Conservation (phyloP, 2,888 invertebrate species). For the Ceramica pisi region DNA sequence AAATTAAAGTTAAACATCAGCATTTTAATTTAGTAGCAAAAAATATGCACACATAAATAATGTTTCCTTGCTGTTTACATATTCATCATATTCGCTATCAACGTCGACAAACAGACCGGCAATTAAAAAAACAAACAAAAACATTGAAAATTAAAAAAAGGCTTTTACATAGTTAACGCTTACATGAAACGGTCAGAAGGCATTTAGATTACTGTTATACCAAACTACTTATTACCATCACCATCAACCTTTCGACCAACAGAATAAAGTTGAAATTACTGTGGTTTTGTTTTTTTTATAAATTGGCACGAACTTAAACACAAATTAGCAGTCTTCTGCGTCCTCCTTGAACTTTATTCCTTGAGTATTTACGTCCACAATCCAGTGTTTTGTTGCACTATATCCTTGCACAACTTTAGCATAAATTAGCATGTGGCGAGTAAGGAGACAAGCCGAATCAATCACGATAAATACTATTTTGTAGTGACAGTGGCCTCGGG, state of each 20-base stretch:
- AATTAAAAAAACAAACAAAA: constrained; percentile 67
- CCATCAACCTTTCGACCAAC: background rate
- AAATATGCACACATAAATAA: constrained; percentile 8
- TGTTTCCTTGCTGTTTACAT: constrained; percentile 20
- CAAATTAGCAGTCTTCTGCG: constrained; percentile 32
- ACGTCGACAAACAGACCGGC: constrained; percentile 51
- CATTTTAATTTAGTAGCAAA: background rate
- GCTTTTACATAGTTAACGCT: constrained; percentile 66
- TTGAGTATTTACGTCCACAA: background rate
- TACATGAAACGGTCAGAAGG: constrained; percentile 64
- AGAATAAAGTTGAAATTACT: constrained; percentile 9
- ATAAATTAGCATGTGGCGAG: constrained; percentile 72
- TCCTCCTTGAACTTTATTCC: background rate
- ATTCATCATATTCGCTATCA: constrained; percentile 43
- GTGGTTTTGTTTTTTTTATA: background rate
- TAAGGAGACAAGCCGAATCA: constrained; percentile 71
- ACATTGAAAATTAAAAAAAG: constrained; percentile 60
- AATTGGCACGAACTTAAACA: constrained; percentile 33
- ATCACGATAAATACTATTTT: constrained; percentile 73
- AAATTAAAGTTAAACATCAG: constrained; percentile 1
- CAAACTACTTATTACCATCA: constrained; percentile 17
- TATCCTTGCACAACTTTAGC: constrained; percentile 52
- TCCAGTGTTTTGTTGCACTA: background rate
- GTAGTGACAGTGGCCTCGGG: constrained; percentile 69
- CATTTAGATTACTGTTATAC: constrained; percentile 66